Evolutionary conservation across 2,113 vertebrate species (phyloP).

Genomic region (Collichthys lucidus): DNA sequence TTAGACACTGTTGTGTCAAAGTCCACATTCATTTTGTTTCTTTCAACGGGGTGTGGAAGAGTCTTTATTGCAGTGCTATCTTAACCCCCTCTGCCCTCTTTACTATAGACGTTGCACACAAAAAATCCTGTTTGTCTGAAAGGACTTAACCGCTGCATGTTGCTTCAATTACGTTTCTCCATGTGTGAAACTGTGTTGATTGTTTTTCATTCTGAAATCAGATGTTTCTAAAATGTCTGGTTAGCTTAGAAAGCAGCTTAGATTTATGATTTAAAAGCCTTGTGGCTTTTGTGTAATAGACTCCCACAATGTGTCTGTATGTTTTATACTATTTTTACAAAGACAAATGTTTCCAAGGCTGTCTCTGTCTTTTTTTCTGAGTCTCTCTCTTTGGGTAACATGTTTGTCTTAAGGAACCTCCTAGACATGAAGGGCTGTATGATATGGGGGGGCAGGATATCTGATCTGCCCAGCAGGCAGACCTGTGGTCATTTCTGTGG

Average conservation of each 20-base stretch:
- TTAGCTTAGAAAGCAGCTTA: constrained; percentile 39
- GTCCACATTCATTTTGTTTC: constrained; percentile 10
- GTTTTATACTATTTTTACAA: constrained; percentile 44
- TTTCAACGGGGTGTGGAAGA: background rate
- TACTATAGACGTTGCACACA: constrained; percentile 8
- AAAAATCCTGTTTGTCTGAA: background rate
- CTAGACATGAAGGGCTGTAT: constrained; percentile 37
- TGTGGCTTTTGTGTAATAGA: constrained; percentile 40
- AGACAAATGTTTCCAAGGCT: constrained; percentile 39
- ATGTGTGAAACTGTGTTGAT: constrained; percentile 51
- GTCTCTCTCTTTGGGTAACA: constrained; percentile 17
- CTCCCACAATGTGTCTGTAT: constrained; percentile 45
- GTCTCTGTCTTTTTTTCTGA: background rate
- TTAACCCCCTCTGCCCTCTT: background rate
- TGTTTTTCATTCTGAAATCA: constrained; percentile 44
- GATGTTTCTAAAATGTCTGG: constrained; percentile 49
- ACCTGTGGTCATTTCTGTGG: constrained; percentile 75
- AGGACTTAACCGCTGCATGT: constrained; percentile 36
- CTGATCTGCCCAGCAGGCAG: constrained; percentile 73
- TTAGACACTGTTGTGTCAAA: background rate
- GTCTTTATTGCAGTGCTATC: constrained; percentile 10
- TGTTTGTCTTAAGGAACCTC: constrained; percentile 61
- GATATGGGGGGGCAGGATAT: constrained; percentile 65
- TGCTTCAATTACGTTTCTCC: constrained; percentile 41
- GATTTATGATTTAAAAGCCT: constrained; percentile 58